These are phyloP conservation scores for Aplysina aerophoba DNA, from an alignment of 37 sponge, comb jelly and placozoan species.

Conservation along the genomic window DNA sequence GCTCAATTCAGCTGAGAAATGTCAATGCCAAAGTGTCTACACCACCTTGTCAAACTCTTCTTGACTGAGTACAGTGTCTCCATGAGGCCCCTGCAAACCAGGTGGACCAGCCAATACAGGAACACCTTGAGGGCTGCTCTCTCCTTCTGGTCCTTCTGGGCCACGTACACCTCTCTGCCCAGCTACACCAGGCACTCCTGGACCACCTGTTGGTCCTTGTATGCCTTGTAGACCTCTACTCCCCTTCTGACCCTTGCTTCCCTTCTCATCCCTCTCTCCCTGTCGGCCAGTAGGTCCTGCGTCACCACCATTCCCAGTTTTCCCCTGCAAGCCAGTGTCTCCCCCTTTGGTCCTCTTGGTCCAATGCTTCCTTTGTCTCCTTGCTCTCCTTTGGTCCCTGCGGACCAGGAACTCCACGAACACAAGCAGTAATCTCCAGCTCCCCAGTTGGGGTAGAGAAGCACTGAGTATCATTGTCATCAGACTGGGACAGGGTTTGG, in stretches of 20 bases:
- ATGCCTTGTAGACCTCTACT: slow-evolving; percentile 24
- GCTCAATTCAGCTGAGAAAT: too few relatives aligned
- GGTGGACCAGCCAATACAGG: neutral
- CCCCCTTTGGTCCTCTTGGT: slow-evolving; percentile 17
- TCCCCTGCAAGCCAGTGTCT: slow-evolving; percentile 12
- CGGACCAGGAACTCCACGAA: too few relatives aligned
- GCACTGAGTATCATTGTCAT: too few relatives aligned
- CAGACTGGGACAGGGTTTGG: too few relatives aligned
- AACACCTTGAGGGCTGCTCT: neutral
- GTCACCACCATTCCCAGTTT: neutral
- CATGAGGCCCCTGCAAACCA: neutral
- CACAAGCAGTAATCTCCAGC: neutral
- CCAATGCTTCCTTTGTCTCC: slow-evolving; percentile 20
- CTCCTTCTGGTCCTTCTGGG: neutral
- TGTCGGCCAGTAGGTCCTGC: slow-evolving; percentile 23
- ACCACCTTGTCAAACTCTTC: neutral
- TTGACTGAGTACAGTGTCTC: slow-evolving; percentile 5
- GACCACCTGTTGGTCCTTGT: slow-evolving; percentile 17
- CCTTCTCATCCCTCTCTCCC: slow-evolving; percentile 18
- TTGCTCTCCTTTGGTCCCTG: too few relatives aligned
- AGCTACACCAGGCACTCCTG: slow-evolving; percentile 16
- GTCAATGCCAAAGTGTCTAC: too few relatives aligned
- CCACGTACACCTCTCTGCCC: slow-evolving; percentile 2
- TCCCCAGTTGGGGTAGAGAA: neutral
- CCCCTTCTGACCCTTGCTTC: slow-evolving; percentile 12